Conservation (phyloP, 92 coral and sea anemone species). For the Phenganax stokvisi region DNA sequence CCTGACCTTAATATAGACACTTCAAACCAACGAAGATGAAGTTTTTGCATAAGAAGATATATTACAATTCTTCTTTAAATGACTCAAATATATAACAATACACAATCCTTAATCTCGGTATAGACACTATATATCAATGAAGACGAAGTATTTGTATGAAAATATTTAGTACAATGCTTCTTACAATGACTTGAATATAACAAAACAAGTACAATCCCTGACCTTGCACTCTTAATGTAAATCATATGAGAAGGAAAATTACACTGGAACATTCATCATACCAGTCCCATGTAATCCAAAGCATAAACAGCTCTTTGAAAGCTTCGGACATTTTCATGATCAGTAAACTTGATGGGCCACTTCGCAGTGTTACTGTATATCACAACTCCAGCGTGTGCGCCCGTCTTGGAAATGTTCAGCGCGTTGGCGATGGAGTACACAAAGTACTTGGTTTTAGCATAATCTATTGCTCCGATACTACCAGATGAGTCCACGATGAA, state of each 20-base stretch:
- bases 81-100: too few relatives aligned
- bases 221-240: too few relatives aligned
- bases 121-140: too few relatives aligned
- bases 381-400: slow-evolving; percentile 61
- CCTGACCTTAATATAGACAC: too few relatives aligned
- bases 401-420: slow-evolving; percentile 45
- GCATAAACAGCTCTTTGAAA: slow-evolving; percentile 52
- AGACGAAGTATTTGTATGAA: too few relatives aligned
- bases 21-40: too few relatives aligned
- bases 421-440: slow-evolving; percentile 53
- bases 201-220: too few relatives aligned
- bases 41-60: too few relatives aligned
- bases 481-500: slow-evolving; percentile 70
- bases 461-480: slow-evolving; percentile 52
- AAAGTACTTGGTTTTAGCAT: slow-evolving; percentile 56
- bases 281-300: background rate
- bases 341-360: slow-evolving; percentile 52
- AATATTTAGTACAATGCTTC: too few relatives aligned
- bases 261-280: background rate
- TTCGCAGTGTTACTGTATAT: slow-evolving; percentile 61
- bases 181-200: too few relatives aligned
- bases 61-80: too few relatives aligned
- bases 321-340: slow-evolving; percentile 26
- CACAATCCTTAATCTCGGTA: too few relatives aligned
- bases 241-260: background rate